These are phyloP conservation scores for Prunella fulvescens DNA, from an alignment of 2,113 vertebrate genomes.

Conservation along the genomic window DNA sequence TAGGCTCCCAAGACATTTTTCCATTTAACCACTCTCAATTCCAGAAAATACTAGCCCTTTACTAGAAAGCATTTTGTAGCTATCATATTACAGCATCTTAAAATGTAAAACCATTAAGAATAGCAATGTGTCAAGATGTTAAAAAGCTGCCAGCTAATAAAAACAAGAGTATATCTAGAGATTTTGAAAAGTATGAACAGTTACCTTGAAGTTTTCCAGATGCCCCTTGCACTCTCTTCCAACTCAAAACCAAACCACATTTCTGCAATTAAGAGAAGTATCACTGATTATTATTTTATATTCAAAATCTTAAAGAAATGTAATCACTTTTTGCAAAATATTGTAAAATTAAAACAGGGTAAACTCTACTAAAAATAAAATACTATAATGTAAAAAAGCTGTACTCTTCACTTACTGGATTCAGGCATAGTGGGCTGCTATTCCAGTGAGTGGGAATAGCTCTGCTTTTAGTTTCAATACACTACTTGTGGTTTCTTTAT, in stretches of 20 bases:
- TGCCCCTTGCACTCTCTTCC: slow-evolving; percentile 98
- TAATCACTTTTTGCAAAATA: not conserved
- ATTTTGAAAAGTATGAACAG: not conserved
- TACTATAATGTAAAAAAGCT: not conserved
- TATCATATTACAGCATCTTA: not conserved
- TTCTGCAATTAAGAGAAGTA: slow-evolving; percentile 77
- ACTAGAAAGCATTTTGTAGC: not conserved
- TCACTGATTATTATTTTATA: not conserved
- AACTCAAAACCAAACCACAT: slow-evolving; percentile 98
- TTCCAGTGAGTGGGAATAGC: not conserved
- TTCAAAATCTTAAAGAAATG: not conserved
- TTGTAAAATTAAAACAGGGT: not conserved
- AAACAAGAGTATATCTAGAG: not conserved
- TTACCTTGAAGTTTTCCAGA: slow-evolving; percentile 99
- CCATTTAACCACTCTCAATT: not conserved
- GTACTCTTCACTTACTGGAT: not conserved
- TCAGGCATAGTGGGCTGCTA: not conserved
- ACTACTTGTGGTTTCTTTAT: not conserved
- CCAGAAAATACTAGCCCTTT: not conserved
- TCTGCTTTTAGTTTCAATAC: not conserved
- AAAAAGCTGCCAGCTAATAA: not conserved
- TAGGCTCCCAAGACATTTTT: not conserved
- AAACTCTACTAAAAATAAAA: not conserved
- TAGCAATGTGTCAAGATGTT: not conserved
- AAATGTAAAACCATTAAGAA: not conserved